These are phyloP conservation scores for Tricholaema leucomelas DNA, from an alignment of 2,113 vertebrate species.

Conservation along the genomic window DNA sequence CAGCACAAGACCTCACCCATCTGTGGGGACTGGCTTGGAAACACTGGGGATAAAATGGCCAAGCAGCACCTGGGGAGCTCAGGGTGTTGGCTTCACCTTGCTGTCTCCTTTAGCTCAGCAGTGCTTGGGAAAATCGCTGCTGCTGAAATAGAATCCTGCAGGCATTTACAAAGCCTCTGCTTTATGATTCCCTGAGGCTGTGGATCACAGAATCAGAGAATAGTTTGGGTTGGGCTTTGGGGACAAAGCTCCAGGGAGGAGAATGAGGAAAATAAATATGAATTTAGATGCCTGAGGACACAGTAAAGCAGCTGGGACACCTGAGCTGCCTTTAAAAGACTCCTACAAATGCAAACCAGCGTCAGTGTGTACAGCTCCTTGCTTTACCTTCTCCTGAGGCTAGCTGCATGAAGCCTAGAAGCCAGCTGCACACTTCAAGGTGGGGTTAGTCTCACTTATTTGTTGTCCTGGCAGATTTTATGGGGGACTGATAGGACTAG, in stretches of 20 bases:
- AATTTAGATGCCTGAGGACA: not conserved
- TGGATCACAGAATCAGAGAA: too few species aligned
- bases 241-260: not conserved
- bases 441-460: not conserved
- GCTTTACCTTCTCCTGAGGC: not conserved
- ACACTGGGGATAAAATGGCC: not conserved
- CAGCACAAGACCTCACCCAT: accelerated
- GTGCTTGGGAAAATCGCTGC: not conserved
- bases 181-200: not conserved
- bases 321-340: not conserved
- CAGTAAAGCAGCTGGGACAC: not conserved
- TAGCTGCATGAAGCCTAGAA: not conserved
- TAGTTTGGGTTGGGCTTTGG: not conserved
- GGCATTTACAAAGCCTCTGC: not conserved
- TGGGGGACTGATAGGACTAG: too few species aligned
- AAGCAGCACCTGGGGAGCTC: accelerated
- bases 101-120: not conserved
- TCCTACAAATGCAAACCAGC: not conserved
- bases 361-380: accelerated
- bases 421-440: not conserved
- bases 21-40: not conserved
- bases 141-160: not conserved
- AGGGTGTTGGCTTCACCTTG: not conserved
- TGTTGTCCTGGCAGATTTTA: not conserved
- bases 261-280: accelerated